Base-by-base conservation (phyloP, 2,888 invertebrate species). In the Calliphora vomitoria region DNA sequence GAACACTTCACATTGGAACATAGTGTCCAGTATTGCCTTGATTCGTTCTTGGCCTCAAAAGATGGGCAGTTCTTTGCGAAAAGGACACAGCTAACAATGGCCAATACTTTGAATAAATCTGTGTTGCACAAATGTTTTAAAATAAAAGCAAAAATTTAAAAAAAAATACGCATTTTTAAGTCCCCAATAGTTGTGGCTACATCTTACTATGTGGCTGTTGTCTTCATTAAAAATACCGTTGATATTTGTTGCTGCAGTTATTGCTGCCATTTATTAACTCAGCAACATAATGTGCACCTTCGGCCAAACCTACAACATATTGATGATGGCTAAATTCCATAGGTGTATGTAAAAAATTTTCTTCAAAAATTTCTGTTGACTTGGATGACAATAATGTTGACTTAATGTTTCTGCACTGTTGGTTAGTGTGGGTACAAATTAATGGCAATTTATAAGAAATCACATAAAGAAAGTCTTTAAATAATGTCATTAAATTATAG, bases 401-500 rank as follows among this genome's bases (percentile, higher is more conserved):
- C 0, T 60, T 60, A 50, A 44, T 44, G 15, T 41, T 72, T 1
- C 8, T 68, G 10, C 20, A 68, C 8, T 18, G 8, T 47, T 68
- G 25, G 8, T 25, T 25, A n/a, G 15, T 66, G 35, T 35, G 64
- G 55, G 44, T 25, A 55, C 41, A 76, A 62, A 71, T 55, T 76
- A 38, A 64, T 66, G 64, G 35, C 38, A 86, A 76, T 80, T 69
- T 80, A 82, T 35, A 47, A 11, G 6, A 75, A n/a, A 58, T n/a
- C 18, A 44, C 6, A 8, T n/a, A 47, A 66, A 47, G 20, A 60
- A 58, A 75, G 41, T 53, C 53, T 74, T 53, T 76, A 78, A 87
- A 87, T 87, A 84, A 87, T 87, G 87, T 68, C 84, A 87, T 87
- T 81, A 87, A 84, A 87, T 78, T 78, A 68, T 35, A 55, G 44